Percentiles rank a stretch among this genome's conserved stretches.
These are phyloP conservation scores for Argentina silus DNA, from an alignment of 2,797 vertebrate genomes.

Conservation along the genomic window DNA sequence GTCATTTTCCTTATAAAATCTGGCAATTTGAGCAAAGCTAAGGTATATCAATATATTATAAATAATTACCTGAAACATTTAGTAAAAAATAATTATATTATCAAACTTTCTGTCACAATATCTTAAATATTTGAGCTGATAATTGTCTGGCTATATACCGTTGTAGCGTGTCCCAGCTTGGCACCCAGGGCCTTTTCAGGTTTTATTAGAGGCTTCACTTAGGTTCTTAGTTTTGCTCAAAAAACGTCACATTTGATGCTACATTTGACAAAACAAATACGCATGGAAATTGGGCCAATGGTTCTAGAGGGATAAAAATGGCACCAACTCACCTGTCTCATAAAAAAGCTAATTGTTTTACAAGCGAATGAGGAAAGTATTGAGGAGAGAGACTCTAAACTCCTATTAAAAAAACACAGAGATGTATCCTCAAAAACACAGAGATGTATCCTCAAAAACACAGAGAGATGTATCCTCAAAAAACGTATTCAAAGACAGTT, in stretches of 20 bases:
- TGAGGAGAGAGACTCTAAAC: slow-evolving; percentile 28
- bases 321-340: slow-evolving; percentile 50
- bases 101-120: slow-evolving; percentile 79
- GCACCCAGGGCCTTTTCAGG: slow-evolving; percentile 46
- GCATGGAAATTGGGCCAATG: not conserved
- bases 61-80: slow-evolving; percentile 86
- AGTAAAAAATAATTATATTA: slow-evolving; percentile 85
- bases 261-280: slow-evolving; percentile 45
- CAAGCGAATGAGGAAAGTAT: not conserved
- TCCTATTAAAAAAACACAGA: slow-evolving; percentile 30
- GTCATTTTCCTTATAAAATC: slow-evolving; percentile 90
- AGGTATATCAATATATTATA: slow-evolving; percentile 87
- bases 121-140: slow-evolving; percentile 71
- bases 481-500: slow-evolving; percentile 33
- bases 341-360: slow-evolving; percentile 35
- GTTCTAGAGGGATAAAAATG: slow-evolving; percentile 36
- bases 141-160: slow-evolving; percentile 6
- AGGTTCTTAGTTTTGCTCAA: slow-evolving; percentile 41
- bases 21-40: slow-evolving; percentile 94
- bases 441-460: slow-evolving; percentile 23
- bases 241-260: slow-evolving; percentile 54
- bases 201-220: not conserved
- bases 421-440: slow-evolving; percentile 26
- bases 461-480: slow-evolving; percentile 26
- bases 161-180: slow-evolving; percentile 16